Evolutionary conservation across 2,888 invertebrate genomes (phyloP).

Genomic region (Polyommatus icarus): DNA sequence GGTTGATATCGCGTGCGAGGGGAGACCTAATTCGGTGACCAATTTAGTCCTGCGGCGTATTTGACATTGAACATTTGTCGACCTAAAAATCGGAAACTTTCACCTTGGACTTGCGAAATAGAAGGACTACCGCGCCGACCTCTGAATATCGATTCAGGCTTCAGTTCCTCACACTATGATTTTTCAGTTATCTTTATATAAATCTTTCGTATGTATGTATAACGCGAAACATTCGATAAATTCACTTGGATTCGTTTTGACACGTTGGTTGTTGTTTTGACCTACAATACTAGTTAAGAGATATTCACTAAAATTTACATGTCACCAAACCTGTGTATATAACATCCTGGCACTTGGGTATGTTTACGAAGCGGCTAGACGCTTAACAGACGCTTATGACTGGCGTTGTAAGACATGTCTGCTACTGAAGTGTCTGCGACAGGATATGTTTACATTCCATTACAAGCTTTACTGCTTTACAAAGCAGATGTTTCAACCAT

Average conservation of each 20-base stretch:
- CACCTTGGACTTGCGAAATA: conserved; percentile 72
- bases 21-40: conserved; percentile 51
- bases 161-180: conserved; percentile 29
- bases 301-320: neutral
- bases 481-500: neutral
- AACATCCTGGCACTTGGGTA: neutral
- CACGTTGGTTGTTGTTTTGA: neutral
- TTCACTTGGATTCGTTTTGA: neutral
- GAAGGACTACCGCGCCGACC: conserved; percentile 62
- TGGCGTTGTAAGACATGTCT: neutral
- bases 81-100: conserved; percentile 59
- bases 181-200: conserved; percentile 30
- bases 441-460: conserved; percentile 15
- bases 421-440: conserved; percentile 18
- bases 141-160: conserved; percentile 58
- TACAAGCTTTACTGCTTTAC: conserved; percentile 10
- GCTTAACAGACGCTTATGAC: conserved; percentile 24
- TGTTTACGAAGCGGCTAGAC: conserved; percentile 26
- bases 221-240: neutral
- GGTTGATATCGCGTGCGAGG: conserved; percentile 44
- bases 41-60: conserved; percentile 70
- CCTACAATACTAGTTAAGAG: neutral
- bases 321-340: neutral
- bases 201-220: neutral
- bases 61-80: conserved; percentile 67